Base-by-base conservation (phyloP, 2,888 invertebrate genomes). In the Apotomis betuletana region DNA sequence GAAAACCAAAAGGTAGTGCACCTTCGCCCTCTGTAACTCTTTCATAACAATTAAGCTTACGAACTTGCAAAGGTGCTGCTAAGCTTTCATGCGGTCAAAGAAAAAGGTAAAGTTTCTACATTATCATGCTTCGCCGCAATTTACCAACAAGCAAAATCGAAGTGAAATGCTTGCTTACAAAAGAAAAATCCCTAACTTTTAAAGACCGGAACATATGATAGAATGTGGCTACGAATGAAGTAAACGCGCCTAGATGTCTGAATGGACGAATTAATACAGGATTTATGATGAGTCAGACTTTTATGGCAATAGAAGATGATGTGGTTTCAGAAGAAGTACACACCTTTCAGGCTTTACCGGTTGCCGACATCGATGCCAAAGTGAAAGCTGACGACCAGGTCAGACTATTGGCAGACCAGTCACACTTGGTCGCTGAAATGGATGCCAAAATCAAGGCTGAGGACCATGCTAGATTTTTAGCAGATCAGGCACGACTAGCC, bases 401-500 rank as follows among this genome's bases (percentile, higher is more conserved):
- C 12, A n/a, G 77, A 74, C 13, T 68, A 13, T 55, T 75, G 5
- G 73, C 81, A 6, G 91, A 92, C 71, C 78, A 82, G 0, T 81
- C 86, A 41, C 74, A 90, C 6, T 88, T 91, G 74, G 92, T 89
- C 0, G 92, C 92, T 0, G 86, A 82, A 46, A 92, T 92, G 38
- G 84, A 92, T 67, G 90, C 91, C 4, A 87, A 89, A 77, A 86
- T 87, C 6, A 76, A 82, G 51, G 83, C 80, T 0, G 83, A 77
- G 60, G 77, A 83, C 80, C 41, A 78, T 75, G 74, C 75, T 68
- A 12, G 77, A 73, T 36, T 69, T 13, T 57, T 75, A 4, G 73
- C 81, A 5, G 91, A 93, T 70, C 78, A 82, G 0, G 82, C 86
- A 3, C 83, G 84, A 74, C 83, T 84, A 0, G 79, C 84, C 0